Evolutionary conservation across 2,113 vertebrate genomes (phyloP), one percentile per base, ranked within the genome.

Genomic region (Myanophis thanlyinensis): DNA sequence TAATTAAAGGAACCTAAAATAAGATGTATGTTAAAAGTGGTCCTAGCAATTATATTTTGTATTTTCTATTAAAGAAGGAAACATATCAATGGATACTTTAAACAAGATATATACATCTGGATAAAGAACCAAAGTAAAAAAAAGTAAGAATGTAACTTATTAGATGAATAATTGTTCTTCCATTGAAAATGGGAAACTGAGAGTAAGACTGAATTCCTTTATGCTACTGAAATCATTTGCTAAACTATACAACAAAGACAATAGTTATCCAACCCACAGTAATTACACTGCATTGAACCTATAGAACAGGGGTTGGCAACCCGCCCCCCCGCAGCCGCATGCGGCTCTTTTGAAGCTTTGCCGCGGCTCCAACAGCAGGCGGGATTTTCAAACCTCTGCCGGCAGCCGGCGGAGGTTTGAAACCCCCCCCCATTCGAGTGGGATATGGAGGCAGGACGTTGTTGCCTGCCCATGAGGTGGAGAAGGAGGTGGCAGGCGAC

Each of bases 1-100:
- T 88, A 89, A 54, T 62, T 89, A 44, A 54, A 40, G 4, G 15
- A 44, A 56, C 2, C 44, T 47, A 40, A 30, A 62, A n/a, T 30
- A 49, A 40, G 35, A 59, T 30, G 85, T 92, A 80, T 91, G 46
- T 93, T 90, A 62, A 90, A 52, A 54, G 87, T 87, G 53, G 47
- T 67, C 27, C 25, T 49, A 85, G 84, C 87, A 44, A 46, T 93
- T 40, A 80, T 44, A 40, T 44, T 9, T 80, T 80, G 18, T 18
- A 62, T 92, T 96, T 95, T 95, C 95, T 91, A 87, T 93, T 88
- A 84, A 52, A 49, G 0, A 18, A 35, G 46, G 80, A 84, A 80
- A 73, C 53, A 40, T 90, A 59, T 20, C 84, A 30, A 73, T 90
- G 40, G 88, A 35, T 40, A 22, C 1, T 67, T 67, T 90, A 35